Evolutionary conservation across 2,113 vertebrate genomes (phyloP).

Genomic region (Bubo bubo): DNA sequence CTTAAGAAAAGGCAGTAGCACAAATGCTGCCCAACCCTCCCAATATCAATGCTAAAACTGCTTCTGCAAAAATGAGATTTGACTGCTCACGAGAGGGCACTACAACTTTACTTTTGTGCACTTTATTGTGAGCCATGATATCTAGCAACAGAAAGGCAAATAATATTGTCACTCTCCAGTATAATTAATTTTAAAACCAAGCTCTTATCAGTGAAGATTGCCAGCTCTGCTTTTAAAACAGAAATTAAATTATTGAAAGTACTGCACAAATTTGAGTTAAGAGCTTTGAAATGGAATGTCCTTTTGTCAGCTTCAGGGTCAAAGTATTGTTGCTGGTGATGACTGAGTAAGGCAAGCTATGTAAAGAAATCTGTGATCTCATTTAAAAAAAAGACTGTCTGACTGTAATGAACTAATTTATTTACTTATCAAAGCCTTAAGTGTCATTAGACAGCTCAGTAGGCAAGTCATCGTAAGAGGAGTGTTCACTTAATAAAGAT

Average conservation of each 20-base stretch:
- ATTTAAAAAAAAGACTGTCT: background rate
- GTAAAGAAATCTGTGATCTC: background rate
- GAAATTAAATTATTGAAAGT: background rate
- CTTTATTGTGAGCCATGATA: background rate
- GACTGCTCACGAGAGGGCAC: constrained; percentile 50
- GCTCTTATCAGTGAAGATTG: background rate
- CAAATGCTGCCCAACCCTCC: background rate
- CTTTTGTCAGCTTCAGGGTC: background rate
- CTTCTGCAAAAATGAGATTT: background rate
- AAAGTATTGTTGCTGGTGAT: background rate
- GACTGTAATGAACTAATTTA: constrained; percentile 1
- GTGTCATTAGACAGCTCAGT: constrained; percentile 32
- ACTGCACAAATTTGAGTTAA: background rate
- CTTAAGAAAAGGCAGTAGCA: background rate
- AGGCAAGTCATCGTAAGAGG: constrained; percentile 29
- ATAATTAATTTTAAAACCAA: background rate
- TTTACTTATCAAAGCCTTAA: constrained; percentile 43
- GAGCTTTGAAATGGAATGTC: background rate
- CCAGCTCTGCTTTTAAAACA: background rate
- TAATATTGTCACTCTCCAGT: background rate
- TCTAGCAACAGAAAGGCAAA: background rate
- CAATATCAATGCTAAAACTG: background rate
- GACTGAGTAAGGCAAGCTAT: background rate
- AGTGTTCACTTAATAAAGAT: constrained; percentile 68
- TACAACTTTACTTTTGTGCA: background rate